Base-by-base conservation (phyloP, 2,888 invertebrate species). In the Steinernema scapterisci region DNA sequence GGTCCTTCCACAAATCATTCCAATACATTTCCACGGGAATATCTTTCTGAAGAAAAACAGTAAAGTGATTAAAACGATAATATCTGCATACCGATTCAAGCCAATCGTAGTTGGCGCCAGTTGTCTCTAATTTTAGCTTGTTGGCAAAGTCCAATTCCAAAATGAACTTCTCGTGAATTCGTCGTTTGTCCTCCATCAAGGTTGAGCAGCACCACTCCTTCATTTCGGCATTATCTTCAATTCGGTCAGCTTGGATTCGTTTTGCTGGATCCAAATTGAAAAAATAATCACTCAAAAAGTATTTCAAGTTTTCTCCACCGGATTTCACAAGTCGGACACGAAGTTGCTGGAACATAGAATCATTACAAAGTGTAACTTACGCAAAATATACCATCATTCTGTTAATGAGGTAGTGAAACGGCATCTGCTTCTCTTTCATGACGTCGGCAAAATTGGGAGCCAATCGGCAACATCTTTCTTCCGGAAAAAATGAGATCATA, bases 401-500 rank as follows among this genome's bases (percentile, higher is more conserved):
- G 23, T 25, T 21, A 25, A 19, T 54, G 7, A 54, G 5, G 23
- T 54, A 21, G 23, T 25, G 13, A 13, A 54, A 25, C 13, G 54
- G 13, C 23, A 54, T 54, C 2, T 25, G 11, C 23, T 25, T 25
- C 13, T 23, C 21, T 25, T 5, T 23, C 82, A 82, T 82, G 31
- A 73, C 63, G 43, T 79, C 70, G 16, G 82, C 82, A 73, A 82
- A 82, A 73, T 83, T 76, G 16, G 75, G 73, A 21, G 70, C 79
- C 25, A 82, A 75, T 44, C 77, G 76, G 21, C 83, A 83, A 72
- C 73, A 78, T n/a, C 72, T 54, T 70, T 82, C 82, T n/a, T 83
- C 71, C 31, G 82, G 82, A 56, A 79, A 82, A 71, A 78, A 81
- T 27, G 80, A 76, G 72, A 82, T 76, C 83, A 82, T 83, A 9